Evolutionary conservation across 2,797 vertebrate genomes (phyloP).

Genomic region (Rhinogobio ventralis): DNA sequence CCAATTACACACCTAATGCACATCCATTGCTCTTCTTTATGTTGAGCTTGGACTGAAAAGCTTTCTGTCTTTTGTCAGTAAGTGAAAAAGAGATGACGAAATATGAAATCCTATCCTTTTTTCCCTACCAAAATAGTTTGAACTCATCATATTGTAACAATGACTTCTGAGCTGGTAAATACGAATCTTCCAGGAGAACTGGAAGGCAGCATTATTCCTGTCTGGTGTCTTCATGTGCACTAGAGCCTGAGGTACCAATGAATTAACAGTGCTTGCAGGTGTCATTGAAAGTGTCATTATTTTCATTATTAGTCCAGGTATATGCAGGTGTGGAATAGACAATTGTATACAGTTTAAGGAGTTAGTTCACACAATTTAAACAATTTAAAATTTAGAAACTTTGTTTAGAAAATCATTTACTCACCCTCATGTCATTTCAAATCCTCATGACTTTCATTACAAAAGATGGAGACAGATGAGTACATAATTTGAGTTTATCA

Average conservation of each 20-base stretch:
- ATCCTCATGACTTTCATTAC: neutral
- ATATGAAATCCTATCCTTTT: neutral
- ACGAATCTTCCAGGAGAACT: neutral
- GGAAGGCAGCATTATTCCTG: neutral
- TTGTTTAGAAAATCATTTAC: neutral
- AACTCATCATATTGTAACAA: neutral
- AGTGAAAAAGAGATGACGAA: neutral
- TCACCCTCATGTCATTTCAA: neutral
- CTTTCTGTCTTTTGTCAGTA: neutral
- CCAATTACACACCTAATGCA: neutral
- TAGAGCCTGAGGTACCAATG: conserved; percentile 14
- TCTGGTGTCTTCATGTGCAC: neutral
- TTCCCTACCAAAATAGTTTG: neutral
- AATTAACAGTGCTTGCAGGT: conserved; percentile 1
- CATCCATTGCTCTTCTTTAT: neutral
- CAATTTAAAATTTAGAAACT: neutral
- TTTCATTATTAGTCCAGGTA: neutral
- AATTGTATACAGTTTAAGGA: neutral
- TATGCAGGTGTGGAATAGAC: neutral
- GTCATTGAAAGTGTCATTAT: neutral
- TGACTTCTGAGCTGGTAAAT: neutral
- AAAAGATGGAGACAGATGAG: neutral
- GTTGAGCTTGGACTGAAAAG: neutral
- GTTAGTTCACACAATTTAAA: neutral
- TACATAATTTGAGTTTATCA: neutral